Evolutionary conservation across 2,113 vertebrate genomes (phyloP).

Genomic region (Malurus alboscapulatus): DNA sequence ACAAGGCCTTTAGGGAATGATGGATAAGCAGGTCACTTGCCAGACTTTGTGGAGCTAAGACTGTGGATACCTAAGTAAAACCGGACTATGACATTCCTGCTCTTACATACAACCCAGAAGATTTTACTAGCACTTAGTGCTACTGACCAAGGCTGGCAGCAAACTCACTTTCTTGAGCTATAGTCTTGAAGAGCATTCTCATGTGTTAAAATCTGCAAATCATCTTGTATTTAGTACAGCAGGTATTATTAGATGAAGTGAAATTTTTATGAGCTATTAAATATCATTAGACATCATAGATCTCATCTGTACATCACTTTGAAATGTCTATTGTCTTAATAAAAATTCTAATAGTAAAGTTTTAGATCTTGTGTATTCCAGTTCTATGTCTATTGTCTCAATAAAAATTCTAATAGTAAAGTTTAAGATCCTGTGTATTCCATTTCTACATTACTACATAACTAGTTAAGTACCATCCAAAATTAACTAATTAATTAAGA

Average conservation of each 20-base stretch:
- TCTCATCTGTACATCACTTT: not conserved
- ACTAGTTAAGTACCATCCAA: not conserved
- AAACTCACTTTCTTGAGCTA: not conserved
- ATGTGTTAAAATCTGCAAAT: not conserved
- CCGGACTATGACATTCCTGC: not conserved
- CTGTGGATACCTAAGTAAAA: not conserved
- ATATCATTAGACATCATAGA: not conserved
- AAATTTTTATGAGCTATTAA: not conserved
- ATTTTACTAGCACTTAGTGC: not conserved
- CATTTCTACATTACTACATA: not conserved
- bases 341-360: not conserved
- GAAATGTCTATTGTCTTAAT: not conserved
- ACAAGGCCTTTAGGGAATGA: not conserved
- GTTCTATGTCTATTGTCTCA: not conserved
- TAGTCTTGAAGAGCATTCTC: not conserved
- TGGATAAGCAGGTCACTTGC: not conserved
- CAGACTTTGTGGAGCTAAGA: accelerated
- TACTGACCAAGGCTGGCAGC: not conserved
- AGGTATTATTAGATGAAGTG: not conserved
- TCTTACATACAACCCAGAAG: not conserved
- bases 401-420: not conserved
- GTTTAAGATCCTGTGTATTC: not conserved
- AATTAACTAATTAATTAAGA: too few relatives aligned
- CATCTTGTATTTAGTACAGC: not conserved
- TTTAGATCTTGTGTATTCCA: not conserved